Evolutionary conservation across 2,113 vertebrate species (phyloP).

Genomic region (Cichladusa arquata): DNA sequence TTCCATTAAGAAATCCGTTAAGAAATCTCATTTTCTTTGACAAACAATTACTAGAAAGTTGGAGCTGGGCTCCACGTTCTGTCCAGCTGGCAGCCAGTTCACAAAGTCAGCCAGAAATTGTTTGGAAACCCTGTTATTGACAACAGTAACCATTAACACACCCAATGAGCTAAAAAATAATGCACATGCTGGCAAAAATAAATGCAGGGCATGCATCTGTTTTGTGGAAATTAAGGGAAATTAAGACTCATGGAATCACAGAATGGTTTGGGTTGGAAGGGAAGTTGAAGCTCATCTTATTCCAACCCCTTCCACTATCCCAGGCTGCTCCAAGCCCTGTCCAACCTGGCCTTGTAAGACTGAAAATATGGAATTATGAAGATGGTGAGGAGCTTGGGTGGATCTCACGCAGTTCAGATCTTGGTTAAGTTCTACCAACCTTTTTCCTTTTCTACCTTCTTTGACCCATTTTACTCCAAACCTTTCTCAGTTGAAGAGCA

Average conservation of each 20-base stretch:
- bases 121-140: not conserved
- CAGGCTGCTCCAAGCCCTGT: not conserved
- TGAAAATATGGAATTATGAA: not conserved
- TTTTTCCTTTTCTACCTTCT: not conserved
- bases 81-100: constrained; percentile 10
- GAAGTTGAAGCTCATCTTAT: not conserved
- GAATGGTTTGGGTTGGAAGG: not conserved
- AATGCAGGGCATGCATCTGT: accelerated
- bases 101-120: not conserved
- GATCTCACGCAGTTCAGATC: not conserved
- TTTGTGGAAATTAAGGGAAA: not conserved
- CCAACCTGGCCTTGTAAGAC: not conserved
- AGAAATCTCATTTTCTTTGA: not conserved
- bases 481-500: not conserved
- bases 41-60: not conserved
- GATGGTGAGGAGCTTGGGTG: not conserved
- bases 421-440: not conserved
- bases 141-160: not conserved
- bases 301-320: not conserved
- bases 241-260: not conserved
- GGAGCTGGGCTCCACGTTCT: accelerated
- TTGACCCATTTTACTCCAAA: not conserved
- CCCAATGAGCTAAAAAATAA: not conserved
- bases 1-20: not conserved
- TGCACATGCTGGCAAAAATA: not conserved